Base-by-base conservation (phyloP, 2,797 vertebrate genomes). In the Argyrosomus regius region DNA sequence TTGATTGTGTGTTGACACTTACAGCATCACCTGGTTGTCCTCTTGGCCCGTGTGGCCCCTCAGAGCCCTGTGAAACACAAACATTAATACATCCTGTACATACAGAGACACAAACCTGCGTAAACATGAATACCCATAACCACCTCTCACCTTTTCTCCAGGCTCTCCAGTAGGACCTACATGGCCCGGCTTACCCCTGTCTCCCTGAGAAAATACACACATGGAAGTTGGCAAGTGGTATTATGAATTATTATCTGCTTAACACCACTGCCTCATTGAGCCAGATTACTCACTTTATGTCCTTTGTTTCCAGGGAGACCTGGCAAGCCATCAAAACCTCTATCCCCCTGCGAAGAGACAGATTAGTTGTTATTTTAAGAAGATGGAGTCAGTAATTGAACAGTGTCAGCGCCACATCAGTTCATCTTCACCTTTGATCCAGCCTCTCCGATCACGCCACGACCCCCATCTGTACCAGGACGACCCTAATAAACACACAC, bases 11-110 rank as follows among this genome's bases (percentile, higher is more conserved):
- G 49, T 75, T 22, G 68, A 81, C 58, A 92, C 93, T 97, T 91
- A 99, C 97, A 4, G 98, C 95, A 75, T 99, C 98, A 26, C 98
- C 98, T 10, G 98, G 96, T 43, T 99, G 96, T 58, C 98, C 98
- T 92, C 98, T 94, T 56, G 98, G 98, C 68, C 98, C 98, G 0
- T 94, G 69, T 67, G 98, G 97, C 71, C 98, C 98, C 22, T 98
- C 97, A 3, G 98, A 97, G 1, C 98, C 98, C 98, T 99, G 87
- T 65, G 12, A 43, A 69, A 67, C 28, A 72, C n/a, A 72, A 17
- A 66, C 1, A 41, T 61, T 2, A 62, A 60, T 14, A 68, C 5
- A 14, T 43, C 7, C 10, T 31, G 17, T 11, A 39, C 39, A 57
- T 9, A 43, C 10, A 70, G 1, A 73, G 48, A 75, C 13, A 84